A percentile compares a stretch with the other conserved stretches of the same genome.
Conservation (phyloP, 2,113 vertebrate genomes). For the Entosphenus tridentatus region DNA sequence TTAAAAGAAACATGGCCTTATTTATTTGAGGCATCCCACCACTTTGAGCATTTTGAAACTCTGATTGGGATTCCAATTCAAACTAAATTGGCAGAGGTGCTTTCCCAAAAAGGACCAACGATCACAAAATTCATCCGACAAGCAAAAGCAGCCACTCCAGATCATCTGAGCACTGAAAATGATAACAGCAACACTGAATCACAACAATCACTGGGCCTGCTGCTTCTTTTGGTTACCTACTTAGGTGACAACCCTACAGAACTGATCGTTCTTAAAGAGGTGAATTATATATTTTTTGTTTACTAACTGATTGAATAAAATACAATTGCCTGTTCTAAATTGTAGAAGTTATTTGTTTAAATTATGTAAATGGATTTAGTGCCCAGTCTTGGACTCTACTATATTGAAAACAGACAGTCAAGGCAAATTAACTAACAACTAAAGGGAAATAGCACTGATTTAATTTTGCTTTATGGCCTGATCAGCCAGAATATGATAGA, state of each 20-base stretch:
- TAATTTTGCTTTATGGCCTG: no score
- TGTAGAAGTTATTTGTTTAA: no score
- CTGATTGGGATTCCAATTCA: neutral
- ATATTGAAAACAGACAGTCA: constrained; percentile 2
- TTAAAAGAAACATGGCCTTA: constrained; percentile 8
- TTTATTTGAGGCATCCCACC: constrained; percentile 11
- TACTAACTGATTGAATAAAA: constrained; percentile 6
- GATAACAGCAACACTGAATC: constrained; percentile 3
- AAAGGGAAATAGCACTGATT: no score
- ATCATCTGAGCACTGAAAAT: constrained; percentile 7
- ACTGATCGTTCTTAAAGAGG: constrained; percentile 4
- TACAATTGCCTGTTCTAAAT: neutral
- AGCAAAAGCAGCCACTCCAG: constrained; percentile 2
- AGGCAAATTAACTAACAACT: no score
- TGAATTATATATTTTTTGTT: neutral
- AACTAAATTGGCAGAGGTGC: constrained; percentile 10
- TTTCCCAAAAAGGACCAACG: constrained; percentile 10
- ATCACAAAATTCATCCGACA: constrained; percentile 8
- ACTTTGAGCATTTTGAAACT: constrained; percentile 10
- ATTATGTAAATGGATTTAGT: neutral
- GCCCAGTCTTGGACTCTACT: constrained; percentile 6
- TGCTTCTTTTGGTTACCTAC: constrained; percentile 5
- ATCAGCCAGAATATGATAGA: no score
- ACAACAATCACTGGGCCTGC: neutral
- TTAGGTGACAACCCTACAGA: constrained; percentile 1